Base-by-base conservation (phyloP, 2,797 vertebrate species). In the Catamblyrhynchus diadema region DNA sequence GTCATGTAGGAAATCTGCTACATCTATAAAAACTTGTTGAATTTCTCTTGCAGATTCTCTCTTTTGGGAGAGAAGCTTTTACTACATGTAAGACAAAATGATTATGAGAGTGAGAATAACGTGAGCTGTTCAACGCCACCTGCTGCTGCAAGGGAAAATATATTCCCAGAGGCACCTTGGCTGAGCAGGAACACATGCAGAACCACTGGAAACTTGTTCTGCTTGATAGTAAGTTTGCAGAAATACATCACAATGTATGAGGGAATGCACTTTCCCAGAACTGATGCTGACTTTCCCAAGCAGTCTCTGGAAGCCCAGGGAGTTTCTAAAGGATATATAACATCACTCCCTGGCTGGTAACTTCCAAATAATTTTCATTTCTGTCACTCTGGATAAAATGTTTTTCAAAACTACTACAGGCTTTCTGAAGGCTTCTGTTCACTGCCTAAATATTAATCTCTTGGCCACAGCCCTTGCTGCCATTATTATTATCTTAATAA, bases 121-220 rank as follows among this genome's bases (percentile, higher is more conserved):
- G 4, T 60, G 95, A 93, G 93, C 89, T 84, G 42, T 71, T 95
- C 85, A 90, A 94, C 62, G 80, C 94, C 96, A 94, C 91, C 93
- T 96, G 93, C 94, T 86, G 94, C 95, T 95, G 85, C 85, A 77
- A 82, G 79, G 93, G 84, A 79, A 97, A 92, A 96, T 65, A 22
- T 42, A 93, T 93, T 96, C 88, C 90, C 90, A 92, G 78, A 92
- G 53, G 79, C 90, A 95, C 87, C 94, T 94, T 88, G 92, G 33
- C 75, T 48, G 79, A 93, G 87, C 51, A 92, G 89, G 88, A 95
- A 19, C 77, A 88, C 88, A 85, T 59, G 86, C n/a, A 14, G 41
- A 72, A 67, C 47, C 27, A 3, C 12, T 74, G 87, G 33, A 64
- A 93, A 94, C 44, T 71, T 65, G n/a, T 59, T 83, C 66, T 35